Percentiles rank a stretch among this genome's conserved stretches.
Conservation (phyloP, 1,140 invertebrate species). For the Drosophila paulistorum region DNA sequence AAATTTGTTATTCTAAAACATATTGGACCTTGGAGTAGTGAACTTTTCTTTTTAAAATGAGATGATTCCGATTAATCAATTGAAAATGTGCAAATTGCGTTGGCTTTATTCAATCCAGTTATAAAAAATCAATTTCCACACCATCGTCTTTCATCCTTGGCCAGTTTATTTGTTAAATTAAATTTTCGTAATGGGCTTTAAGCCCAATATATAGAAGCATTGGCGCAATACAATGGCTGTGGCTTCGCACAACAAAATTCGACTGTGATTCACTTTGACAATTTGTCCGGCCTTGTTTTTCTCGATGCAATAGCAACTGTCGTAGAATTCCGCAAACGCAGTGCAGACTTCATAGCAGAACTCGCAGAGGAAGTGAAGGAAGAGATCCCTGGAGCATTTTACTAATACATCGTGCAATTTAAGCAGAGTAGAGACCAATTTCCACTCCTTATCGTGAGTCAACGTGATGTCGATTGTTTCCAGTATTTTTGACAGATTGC, state of each 20-base stretch:
- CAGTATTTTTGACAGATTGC: conserved; percentile 84
- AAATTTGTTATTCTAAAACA: too few species aligned
- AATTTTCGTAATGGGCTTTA: conserved; percentile 96
- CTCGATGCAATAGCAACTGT: conserved; percentile 98
- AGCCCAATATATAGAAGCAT: conserved; percentile 95
- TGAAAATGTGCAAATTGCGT: background rate
- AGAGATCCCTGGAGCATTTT: conserved; percentile 93
- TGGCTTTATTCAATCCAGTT: background rate
- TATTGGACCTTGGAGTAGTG: too few species aligned
- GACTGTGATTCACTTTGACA: conserved; percentile 92
- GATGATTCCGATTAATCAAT: background rate
- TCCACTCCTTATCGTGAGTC: conserved; percentile 96
- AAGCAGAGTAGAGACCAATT: conserved; percentile 94
- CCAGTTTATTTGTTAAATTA: conserved; percentile 81
- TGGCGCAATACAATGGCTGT: conserved; percentile 94
- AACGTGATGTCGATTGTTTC: conserved; percentile 84
- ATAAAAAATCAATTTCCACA: background rate
- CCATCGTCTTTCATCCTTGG: background rate
- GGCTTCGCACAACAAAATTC: conserved; percentile 96
- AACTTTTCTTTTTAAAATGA: too few species aligned
- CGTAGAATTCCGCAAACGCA: conserved; percentile 98
- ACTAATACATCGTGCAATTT: conserved; percentile 95
- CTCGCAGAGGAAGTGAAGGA: conserved; percentile 96
- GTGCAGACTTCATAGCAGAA: conserved; percentile 97
- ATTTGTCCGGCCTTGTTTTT: conserved; percentile 92